Evolutionary conservation across 2,888 invertebrate species (phyloP), one percentile per base, ranked within the genome.

Genomic region (Sesia apiformis): DNA sequence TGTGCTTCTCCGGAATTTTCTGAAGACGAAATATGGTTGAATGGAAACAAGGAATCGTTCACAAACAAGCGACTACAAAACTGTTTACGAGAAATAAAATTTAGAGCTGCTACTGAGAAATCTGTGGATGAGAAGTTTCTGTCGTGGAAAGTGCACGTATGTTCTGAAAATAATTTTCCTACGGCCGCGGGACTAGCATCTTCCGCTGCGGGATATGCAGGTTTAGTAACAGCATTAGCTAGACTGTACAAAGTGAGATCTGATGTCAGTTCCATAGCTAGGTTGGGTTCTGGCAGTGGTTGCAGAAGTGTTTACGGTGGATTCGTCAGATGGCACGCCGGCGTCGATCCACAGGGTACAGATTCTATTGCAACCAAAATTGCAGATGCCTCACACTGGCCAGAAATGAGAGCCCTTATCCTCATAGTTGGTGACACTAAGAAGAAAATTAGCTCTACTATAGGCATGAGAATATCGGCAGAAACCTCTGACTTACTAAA

Each of bases 171-270:
- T 80, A 99, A 99, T 88, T 99, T 99, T 74, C 99, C 99, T 6
- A 99, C 99, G 3, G 98, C 98, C 3, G 98, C 99, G 55, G 99
- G 99, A 0, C 90, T 99, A 52, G 99, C 99, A 0, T 99, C 98
- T 1, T 98, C 98, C 56, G 99, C 99, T 39, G 98, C 99, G 49
- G 99, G 99, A 3, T 99, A 98, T 81, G 98, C 99, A 3, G 98
- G 98, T 76, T 84, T 98, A 66, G 96, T 96, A 0, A 93, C 91
- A 63, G 93, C 96, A 0, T 81, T 98, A 55, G 94, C 96, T 0
- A 91, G 92, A 63, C 81, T 97, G 0, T 97, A 94, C 72, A 92
- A 92, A 60, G 84, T 97, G 0, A 85, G 93, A 63, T 93, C 92
- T 46, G 94, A 96, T 69, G 85, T 96, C 5, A 94, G 96, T 53